Percentiles rank a stretch among this genome's conserved stretches.
phyloP scores from a whole-genome alignment of 2,888 invertebrate species.

The Eristalis tenax region DNA sequence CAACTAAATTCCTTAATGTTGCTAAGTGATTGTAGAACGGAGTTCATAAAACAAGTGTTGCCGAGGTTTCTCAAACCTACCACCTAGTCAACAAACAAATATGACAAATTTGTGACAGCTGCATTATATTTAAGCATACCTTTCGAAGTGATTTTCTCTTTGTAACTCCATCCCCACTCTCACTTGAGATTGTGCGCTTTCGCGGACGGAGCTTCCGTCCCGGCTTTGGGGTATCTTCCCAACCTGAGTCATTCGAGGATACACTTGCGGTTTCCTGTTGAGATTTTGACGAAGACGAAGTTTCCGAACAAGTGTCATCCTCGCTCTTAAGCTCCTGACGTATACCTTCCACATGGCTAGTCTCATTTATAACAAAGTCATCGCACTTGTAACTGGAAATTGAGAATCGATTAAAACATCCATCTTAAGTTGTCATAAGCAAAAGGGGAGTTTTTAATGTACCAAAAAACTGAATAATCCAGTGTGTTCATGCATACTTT shows the following conservation, averaged over 20 bases:
- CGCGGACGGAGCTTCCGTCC: constrained; percentile 74
- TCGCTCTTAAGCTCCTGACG: constrained; percentile 82
- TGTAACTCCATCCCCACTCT: constrained; percentile 70
- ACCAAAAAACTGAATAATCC: constrained; percentile 89
- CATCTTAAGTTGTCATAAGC: background rate
- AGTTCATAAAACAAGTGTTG: constrained; percentile 94
- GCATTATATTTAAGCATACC: constrained; percentile 8
- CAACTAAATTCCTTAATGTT: constrained; percentile 92
- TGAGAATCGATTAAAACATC: constrained; percentile 24
- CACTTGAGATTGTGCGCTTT: constrained; percentile 75
- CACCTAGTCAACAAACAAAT: constrained; percentile 77
- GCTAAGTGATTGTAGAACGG: constrained; percentile 91
- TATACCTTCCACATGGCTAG: constrained; percentile 84
- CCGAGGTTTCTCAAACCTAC: constrained; percentile 91
- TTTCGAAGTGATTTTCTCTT: constrained; percentile 64
- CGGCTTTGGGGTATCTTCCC: constrained; percentile 73
- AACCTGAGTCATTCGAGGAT: constrained; percentile 75
- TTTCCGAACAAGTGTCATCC: constrained; percentile 78
- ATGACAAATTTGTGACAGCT: background rate
- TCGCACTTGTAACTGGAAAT: constrained; percentile 88
- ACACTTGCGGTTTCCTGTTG: constrained; percentile 75
- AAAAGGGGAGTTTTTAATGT: constrained; percentile 60
- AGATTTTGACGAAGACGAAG: constrained; percentile 75
- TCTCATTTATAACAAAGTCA: constrained; percentile 89
- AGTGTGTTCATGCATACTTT: constrained; percentile 90